Base-by-base conservation (phyloP, 1,140 invertebrate species). In the Cryptotermes secundus region DNA sequence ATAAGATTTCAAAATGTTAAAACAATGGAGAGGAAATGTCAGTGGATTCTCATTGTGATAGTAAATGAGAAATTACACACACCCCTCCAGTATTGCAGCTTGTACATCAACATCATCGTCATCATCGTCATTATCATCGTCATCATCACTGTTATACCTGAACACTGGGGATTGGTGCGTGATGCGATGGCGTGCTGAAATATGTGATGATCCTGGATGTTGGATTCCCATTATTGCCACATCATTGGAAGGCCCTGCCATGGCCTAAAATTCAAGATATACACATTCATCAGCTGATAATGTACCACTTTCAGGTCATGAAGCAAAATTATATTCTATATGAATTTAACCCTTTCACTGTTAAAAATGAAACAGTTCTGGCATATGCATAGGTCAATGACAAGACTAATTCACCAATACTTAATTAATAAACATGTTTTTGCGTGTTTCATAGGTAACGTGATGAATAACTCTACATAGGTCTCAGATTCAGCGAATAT, bases 1-100 rank as follows among this genome's bases (percentile, higher is more conserved):
- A 34, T 26, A 34, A 14, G 12, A 1, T 31, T 34, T 6, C 12
- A 36, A 35, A 36, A 26, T 3, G 35, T 14, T 34, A 26, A 34
- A 26, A n/a, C n/a, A n/a, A n/a, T n/a, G n/a, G n/a, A n/a, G n/a
- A n/a, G n/a, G 22, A 34, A 79, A 31, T 79, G 22, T 34, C 31
- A 79, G n/a, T 31, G 22, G 79, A 79, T 14, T 16, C 3, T 34
- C 16, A 79, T 35, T 16, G 79, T 79, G 34, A 79, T n/a, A 79
- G 72, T 34, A n/a, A n/a, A 1, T 34, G 26, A 79, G 72, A 42
- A 42, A 42, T 9, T 22, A 34, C 10, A 85, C 85, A 53, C 53
- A 90, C 89, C 89, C 89, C 88, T 91, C 90, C 79, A 90, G 80
- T 59, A 81, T 38, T 45, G 80, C 86, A 24, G 86, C 80, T 79